Conservation (phyloP, 1,140 invertebrate species). For the Drosophila varians region DNA sequence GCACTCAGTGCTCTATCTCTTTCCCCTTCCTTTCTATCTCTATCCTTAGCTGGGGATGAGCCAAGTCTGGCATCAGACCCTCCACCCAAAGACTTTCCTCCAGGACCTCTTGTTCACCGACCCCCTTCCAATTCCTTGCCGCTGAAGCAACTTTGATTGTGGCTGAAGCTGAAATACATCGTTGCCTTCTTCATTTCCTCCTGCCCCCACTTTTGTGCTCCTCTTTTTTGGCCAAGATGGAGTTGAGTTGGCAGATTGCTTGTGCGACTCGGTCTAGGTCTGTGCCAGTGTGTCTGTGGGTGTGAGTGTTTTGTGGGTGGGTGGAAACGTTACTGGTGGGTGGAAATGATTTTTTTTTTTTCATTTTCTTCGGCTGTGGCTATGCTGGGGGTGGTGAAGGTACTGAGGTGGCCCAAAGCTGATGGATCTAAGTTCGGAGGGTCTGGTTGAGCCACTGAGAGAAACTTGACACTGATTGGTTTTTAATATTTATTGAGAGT, state of each 20-base stretch:
- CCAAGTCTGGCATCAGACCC: slow-evolving; percentile 62
- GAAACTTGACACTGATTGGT: slow-evolving; percentile 9
- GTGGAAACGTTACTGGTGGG: slow-evolving; percentile 49
- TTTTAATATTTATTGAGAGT: not conserved
- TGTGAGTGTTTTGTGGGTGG: slow-evolving; percentile 15
- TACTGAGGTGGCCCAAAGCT: slow-evolving; percentile 47
- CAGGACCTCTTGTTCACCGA: slow-evolving; percentile 26
- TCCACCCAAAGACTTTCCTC: not conserved
- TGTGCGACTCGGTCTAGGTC: slow-evolving; percentile 33
- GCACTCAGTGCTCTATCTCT: slow-evolving; percentile 34
- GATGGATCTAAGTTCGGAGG: slow-evolving; percentile 64
- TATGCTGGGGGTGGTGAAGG: slow-evolving; percentile 1
- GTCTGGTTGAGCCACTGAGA: slow-evolving; percentile 38
- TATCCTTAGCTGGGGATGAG: slow-evolving; percentile 63
- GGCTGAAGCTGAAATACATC: slow-evolving; percentile 72
- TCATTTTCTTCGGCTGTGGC: slow-evolving; percentile 15
- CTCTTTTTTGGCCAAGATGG: slow-evolving; percentile 76
- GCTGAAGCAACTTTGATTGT: slow-evolving; percentile 76
- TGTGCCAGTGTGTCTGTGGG: slow-evolving; percentile 27
- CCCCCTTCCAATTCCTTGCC: slow-evolving; percentile 39
- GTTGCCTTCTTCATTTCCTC: slow-evolving; percentile 63
- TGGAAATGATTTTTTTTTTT: slow-evolving; percentile 42
- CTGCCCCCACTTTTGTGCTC: slow-evolving; percentile 23
- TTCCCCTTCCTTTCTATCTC: slow-evolving; percentile 6
- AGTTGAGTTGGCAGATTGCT: slow-evolving; percentile 62